Conservation (phyloP, 2,888 invertebrate species). For the Orgyia antiqua region DNA sequence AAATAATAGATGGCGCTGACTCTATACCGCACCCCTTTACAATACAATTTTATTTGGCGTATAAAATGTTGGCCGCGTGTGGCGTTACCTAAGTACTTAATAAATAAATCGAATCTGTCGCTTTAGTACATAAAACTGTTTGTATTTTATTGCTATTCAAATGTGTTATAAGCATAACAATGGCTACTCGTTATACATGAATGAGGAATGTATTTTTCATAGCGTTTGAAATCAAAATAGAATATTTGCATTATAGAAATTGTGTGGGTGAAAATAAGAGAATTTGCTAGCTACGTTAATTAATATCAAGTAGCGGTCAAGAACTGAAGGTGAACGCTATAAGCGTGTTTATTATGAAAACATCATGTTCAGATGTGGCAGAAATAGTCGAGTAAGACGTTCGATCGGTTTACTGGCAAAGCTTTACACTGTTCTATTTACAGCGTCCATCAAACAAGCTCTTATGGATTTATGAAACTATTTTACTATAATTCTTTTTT, state of each 20-base stretch:
- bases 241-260: background rate
- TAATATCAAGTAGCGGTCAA: conserved; percentile 37
- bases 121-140: conserved; percentile 28
- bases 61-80: conserved; percentile 30
- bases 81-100: conserved; percentile 32
- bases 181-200: background rate
- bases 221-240: background rate
- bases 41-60: conserved; percentile 46
- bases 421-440: conserved; percentile 61
- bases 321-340: conserved; percentile 47
- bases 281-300: conserved; percentile 13
- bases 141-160: conserved; percentile 24
- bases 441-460: conserved; percentile 52
- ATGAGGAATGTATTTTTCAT: background rate
- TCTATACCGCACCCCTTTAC: conserved; percentile 51
- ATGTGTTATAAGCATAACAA: conserved; percentile 17
- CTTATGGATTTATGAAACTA: conserved; percentile 54
- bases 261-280: background rate
- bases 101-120: conserved; percentile 38
- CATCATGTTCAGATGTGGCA: conserved; percentile 36
- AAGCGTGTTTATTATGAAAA: conserved; percentile 54
- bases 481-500: conserved; percentile 39
- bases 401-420: conserved; percentile 51
- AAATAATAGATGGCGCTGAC: conserved; percentile 61
- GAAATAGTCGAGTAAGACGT: conserved; percentile 60